Evolutionary conservation across 92 coral and sea anemone genomes (phyloP).

Genomic region (Heteractis magnifica): DNA sequence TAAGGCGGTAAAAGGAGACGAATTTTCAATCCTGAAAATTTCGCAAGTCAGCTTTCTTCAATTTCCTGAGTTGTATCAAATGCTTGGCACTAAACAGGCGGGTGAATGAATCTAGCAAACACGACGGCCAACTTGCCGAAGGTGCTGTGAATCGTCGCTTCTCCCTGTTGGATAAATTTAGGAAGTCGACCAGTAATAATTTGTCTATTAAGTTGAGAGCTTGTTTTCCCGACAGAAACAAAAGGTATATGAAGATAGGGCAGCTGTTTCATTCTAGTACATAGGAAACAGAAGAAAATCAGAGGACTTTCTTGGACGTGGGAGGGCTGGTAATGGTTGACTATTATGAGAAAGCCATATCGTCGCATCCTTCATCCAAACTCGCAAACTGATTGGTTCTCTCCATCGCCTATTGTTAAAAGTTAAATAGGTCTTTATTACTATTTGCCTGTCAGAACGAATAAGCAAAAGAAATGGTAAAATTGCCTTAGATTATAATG

Average conservation of each 20-base stretch:
- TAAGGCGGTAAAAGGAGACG: constrained; percentile 14
- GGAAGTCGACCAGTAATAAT: constrained; percentile 35
- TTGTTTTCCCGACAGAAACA: constrained; percentile 57
- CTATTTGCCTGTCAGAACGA: constrained; percentile 43
- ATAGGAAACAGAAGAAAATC: constrained; percentile 19
- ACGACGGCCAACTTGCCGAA: not conserved
- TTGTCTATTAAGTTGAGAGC: constrained; percentile 54
- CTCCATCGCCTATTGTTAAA: constrained; percentile 18
- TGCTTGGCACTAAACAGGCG: constrained; percentile 18
- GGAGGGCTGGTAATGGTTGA: constrained; percentile 41
- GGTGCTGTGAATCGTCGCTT: constrained; percentile 10
- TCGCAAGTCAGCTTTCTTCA: constrained; percentile 22
- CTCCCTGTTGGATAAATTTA: constrained; percentile 23
- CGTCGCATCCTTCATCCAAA: constrained; percentile 21
- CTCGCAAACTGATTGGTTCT: constrained; percentile 48
- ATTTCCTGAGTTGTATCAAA: constrained; percentile 11
- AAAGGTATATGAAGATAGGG: constrained; percentile 45
- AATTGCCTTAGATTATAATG: constrained; percentile 18
- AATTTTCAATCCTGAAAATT: constrained; percentile 18
- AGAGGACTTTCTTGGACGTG: constrained; percentile 12
- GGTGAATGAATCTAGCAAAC: not conserved
- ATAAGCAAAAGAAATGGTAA: constrained; percentile 13
- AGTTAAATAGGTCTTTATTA: constrained; percentile 24
- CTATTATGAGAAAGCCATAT: constrained; percentile 36
- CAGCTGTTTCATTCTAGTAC: constrained; percentile 54